A percentile compares a stretch with the other conserved stretches of the same genome.
These are phyloP conservation scores for Pica pica DNA, from an alignment of 2,113 vertebrate species.

Conservation along the genomic window DNA sequence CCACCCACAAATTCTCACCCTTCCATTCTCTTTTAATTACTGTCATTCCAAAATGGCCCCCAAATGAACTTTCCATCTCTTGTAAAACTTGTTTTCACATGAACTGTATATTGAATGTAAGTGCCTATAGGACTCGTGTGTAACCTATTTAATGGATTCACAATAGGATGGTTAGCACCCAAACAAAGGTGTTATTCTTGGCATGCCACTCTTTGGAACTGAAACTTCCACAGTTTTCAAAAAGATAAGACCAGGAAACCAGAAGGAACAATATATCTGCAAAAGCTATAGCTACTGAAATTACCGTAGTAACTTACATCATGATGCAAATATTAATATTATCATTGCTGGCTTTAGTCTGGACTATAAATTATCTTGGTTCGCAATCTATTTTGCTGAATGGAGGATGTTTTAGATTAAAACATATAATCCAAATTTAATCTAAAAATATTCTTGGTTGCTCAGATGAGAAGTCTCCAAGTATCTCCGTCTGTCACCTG, in stretches of 20 bases:
- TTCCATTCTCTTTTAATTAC: slow-evolving; percentile 46
- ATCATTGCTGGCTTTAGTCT: background rate
- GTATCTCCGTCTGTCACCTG: background rate
- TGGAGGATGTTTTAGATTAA: background rate
- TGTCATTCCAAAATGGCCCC: slow-evolving; percentile 50
- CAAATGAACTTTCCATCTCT: slow-evolving; percentile 58
- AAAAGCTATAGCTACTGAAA: slow-evolving; percentile 46
- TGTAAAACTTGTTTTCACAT: slow-evolving; percentile 4
- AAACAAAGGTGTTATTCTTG: slow-evolving; percentile 79
- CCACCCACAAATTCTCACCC: slow-evolving; percentile 25
- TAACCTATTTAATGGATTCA: slow-evolving; percentile 58
- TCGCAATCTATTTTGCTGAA: background rate
- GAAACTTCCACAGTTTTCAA: slow-evolving; percentile 65
- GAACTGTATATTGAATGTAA: background rate
- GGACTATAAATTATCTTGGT: background rate
- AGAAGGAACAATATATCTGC: slow-evolving; percentile 69
- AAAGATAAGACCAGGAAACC: slow-evolving; percentile 76
- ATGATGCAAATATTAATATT: background rate
- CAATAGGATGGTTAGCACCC: slow-evolving; percentile 51
- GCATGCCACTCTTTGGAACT: slow-evolving; percentile 66
- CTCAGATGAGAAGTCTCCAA: background rate
- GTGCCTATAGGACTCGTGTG: slow-evolving; percentile 51
- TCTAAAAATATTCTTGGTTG: background rate
- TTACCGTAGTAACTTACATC: background rate
- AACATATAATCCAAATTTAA: background rate